phyloP scores from a whole-genome alignment of 1,140 invertebrate species.

The Drosophila simulans region DNA sequence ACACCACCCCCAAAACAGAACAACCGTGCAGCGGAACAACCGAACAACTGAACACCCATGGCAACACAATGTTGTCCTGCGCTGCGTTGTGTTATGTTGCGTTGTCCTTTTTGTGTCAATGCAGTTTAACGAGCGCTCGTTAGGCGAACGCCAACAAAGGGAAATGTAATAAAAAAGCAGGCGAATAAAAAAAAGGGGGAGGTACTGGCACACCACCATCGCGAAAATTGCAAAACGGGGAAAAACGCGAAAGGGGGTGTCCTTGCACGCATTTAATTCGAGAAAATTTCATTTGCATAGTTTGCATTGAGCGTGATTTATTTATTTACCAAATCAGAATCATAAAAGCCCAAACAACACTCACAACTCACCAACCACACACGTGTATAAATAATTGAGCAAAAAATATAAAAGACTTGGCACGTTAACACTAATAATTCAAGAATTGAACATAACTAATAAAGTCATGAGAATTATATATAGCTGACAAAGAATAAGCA shows the following conservation, averaged over 20 bases:
- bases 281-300: conserved; percentile 51
- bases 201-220: not conserved
- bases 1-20: conserved; percentile 3
- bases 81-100: conserved; percentile 54
- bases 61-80: conserved; percentile 58
- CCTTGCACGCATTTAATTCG: conserved; percentile 41
- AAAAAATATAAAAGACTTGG: conserved; percentile 74
- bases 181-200: conserved; percentile 1
- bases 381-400: conserved; percentile 65
- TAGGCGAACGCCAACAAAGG: conserved; percentile 63
- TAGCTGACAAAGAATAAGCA: conserved; percentile 55
- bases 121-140: conserved; percentile 81
- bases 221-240: conserved; percentile 12
- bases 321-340: conserved; percentile 36
- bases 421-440: conserved; percentile 77
- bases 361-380: not conserved
- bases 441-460: conserved; percentile 53
- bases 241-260: conserved; percentile 14
- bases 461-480: conserved; percentile 33
- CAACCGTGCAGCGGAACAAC: not conserved
- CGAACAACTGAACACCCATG: conserved; percentile 7
- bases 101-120: conserved; percentile 77
- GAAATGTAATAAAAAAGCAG: conserved; percentile 69
- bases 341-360: conserved; percentile 13
- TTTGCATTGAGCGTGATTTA: conserved; percentile 42